Percentiles rank a stretch among this genome's conserved stretches.
Evolutionary conservation across 2,113 vertebrate species (phyloP).

Genomic region (Kobus ellipsiprymnus): DNA sequence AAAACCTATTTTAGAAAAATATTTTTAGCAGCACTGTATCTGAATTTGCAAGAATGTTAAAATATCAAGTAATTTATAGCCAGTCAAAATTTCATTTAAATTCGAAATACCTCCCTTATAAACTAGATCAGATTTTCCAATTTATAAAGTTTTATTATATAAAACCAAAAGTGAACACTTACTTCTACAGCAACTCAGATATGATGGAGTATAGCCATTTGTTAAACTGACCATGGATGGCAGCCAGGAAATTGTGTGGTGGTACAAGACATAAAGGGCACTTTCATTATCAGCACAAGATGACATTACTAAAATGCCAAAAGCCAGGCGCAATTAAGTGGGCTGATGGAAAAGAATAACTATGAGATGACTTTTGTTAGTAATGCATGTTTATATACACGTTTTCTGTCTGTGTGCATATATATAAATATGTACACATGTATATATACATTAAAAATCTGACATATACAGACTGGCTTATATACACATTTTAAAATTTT

Average conservation of each 20-base stretch:
- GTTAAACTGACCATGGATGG: slow-evolving; percentile 35
- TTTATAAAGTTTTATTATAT: slow-evolving; percentile 28
- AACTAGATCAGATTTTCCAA: slow-evolving; percentile 32
- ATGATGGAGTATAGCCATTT: slow-evolving; percentile 7
- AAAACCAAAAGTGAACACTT: slow-evolving; percentile 56
- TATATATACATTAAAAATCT: not conserved
- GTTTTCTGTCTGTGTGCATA: slow-evolving; percentile 19
- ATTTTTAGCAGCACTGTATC: slow-evolving; percentile 19
- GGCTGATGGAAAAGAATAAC: slow-evolving; percentile 69
- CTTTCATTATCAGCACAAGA: slow-evolving; percentile 65
- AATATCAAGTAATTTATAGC: slow-evolving; percentile 40
- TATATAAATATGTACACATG: not conserved
- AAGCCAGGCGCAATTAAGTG: slow-evolving; percentile 64
- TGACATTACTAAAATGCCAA: slow-evolving; percentile 75
- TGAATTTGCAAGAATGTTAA: slow-evolving; percentile 41
- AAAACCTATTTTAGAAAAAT: slow-evolving; percentile 38
- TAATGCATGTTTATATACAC: slow-evolving; percentile 15
- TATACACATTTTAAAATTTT: not conserved
- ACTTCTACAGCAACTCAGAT: slow-evolving; percentile 18
- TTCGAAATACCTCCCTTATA: not conserved
- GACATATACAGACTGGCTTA: not conserved
- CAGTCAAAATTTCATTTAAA: slow-evolving; percentile 37
- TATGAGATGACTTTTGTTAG: slow-evolving; percentile 65
- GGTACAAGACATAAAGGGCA: slow-evolving; percentile 68
- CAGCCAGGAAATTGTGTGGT: slow-evolving; percentile 61